These are phyloP conservation scores for Hexactinellida sp. DNA, from an alignment of 37 sponge, comb jelly and placozoan genomes.

Conservation along the genomic window DNA sequence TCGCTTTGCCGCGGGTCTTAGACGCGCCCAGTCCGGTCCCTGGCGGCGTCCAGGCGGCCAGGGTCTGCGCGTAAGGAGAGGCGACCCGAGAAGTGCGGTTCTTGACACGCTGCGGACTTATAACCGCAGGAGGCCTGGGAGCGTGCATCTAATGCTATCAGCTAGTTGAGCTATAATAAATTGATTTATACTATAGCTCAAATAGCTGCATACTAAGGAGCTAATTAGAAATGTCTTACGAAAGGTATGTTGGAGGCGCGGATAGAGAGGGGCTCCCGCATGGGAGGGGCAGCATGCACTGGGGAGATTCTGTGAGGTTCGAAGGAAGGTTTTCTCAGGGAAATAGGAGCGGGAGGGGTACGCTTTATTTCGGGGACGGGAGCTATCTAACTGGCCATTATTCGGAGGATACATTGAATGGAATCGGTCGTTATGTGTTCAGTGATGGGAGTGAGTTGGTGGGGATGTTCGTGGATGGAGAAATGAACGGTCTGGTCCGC, in stretches of 20 bases:
- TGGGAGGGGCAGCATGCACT: conserved; percentile 42
- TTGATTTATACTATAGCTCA: no score
- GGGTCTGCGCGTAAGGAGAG: not conserved
- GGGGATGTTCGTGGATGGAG: conserved; percentile 29
- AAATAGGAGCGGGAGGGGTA: conserved; percentile 33
- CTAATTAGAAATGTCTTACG: not conserved
- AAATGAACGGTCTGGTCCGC: conserved; percentile 32
- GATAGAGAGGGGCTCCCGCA: conserved; percentile 26
- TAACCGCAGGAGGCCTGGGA: not conserved
- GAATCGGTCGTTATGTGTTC: conserved; percentile 32
- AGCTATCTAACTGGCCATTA: conserved; percentile 32
- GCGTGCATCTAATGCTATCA: not conserved
- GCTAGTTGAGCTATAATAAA: not conserved
- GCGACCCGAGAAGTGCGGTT: not conserved
- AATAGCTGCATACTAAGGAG: no score
- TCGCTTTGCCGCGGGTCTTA: not conserved
- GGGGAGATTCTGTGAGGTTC: conserved; percentile 24
- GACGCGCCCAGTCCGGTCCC: not conserved
- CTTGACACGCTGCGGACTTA: not conserved
- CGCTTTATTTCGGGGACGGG: conserved; percentile 47
- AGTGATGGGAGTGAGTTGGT: conserved; percentile 38
- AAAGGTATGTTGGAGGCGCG: conserved; percentile 11
- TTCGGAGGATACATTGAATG: conserved; percentile 25
- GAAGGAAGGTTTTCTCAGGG: conserved; percentile 42
- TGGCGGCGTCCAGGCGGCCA: not conserved